These are phyloP conservation scores for Acrossocheilus wenchowensis DNA, from an alignment of 2,797 vertebrate species.

Conservation along the genomic window DNA sequence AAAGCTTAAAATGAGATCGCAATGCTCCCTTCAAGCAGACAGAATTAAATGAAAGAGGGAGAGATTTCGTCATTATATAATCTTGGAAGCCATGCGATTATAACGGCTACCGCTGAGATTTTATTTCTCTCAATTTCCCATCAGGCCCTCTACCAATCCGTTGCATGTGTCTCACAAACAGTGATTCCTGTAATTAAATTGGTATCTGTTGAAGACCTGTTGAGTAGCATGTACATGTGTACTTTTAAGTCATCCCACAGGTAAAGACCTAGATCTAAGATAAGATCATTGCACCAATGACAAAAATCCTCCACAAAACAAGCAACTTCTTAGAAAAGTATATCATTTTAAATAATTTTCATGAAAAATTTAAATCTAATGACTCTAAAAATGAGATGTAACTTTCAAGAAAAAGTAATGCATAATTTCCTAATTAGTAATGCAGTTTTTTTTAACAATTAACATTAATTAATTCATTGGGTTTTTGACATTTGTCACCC, in stretches of 20 bases:
- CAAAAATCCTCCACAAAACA: neutral
- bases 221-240: neutral
- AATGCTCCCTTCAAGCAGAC: conserved; percentile 35
- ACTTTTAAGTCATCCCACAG: neutral
- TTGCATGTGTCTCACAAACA: neutral
- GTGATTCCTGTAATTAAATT: conserved; percentile 33
- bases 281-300: neutral
- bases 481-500: neutral
- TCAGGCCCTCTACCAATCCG: neutral
- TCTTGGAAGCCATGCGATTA: conserved; percentile 17
- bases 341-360: neutral
- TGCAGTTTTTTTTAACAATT: neutral
- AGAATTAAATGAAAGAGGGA: conserved; percentile 35
- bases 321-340: neutral
- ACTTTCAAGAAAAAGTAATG: neutral
- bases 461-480: neutral
- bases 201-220: neutral
- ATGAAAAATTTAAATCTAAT: neutral
- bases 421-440: neutral
- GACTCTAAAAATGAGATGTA: neutral
- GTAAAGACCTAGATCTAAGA: neutral
- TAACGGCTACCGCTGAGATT: conserved; percentile 2
- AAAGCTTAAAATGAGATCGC: conserved; percentile 44
- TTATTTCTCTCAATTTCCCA: conserved; percentile 8
- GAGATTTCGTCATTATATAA: conserved; percentile 34